phyloP scores from a whole-genome alignment of 2,113 vertebrate species.

The Pelmatolapia mariae region DNA sequence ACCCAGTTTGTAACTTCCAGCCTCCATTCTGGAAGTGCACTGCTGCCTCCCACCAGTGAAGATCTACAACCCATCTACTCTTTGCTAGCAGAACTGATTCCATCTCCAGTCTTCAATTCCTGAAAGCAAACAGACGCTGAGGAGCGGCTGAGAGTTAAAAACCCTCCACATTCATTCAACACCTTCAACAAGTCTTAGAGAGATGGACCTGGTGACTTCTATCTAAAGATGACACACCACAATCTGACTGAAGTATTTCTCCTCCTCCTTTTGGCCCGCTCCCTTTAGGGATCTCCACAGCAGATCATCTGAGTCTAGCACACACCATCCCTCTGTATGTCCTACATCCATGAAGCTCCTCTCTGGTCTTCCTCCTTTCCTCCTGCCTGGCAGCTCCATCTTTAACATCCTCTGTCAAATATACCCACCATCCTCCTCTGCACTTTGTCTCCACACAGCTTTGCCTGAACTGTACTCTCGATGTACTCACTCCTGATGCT shows the following conservation, averaged over 20 bases:
- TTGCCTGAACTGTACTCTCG: background rate
- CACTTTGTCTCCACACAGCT: background rate
- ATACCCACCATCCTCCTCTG: background rate
- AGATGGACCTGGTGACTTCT: too few species aligned
- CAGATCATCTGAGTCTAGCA: background rate
- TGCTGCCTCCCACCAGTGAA: background rate
- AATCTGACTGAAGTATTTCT: background rate
- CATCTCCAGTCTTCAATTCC: background rate
- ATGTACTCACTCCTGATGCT: background rate
- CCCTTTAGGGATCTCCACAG: fast-evolving
- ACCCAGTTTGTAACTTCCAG: background rate
- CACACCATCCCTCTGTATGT: background rate
- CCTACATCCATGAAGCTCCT: background rate
- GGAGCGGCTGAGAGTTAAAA: fast-evolving
- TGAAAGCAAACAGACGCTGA: background rate
- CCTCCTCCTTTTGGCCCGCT: background rate
- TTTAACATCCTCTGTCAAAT: background rate
- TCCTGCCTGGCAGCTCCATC: background rate
- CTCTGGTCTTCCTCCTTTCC: background rate
- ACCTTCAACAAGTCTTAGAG: background rate
- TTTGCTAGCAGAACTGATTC: background rate
- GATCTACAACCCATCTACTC: background rate
- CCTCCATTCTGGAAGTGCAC: background rate
- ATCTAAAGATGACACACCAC: background rate
- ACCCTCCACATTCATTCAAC: background rate